Base-by-base conservation (phyloP, 2,888 invertebrate genomes). In the Sphaerophoria taeniata region DNA sequence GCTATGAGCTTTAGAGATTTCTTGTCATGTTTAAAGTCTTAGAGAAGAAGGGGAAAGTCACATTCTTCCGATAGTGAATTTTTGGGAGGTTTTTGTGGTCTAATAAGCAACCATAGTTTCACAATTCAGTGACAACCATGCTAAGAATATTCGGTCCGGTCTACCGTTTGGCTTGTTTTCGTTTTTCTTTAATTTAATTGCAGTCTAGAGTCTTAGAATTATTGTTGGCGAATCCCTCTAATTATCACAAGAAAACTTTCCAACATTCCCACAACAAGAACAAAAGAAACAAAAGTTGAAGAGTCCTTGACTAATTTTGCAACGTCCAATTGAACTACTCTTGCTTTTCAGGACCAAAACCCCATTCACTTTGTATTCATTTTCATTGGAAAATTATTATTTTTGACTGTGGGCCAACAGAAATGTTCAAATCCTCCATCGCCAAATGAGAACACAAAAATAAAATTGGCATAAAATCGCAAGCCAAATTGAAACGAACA, bases 381-480 rank as follows among this genome's bases (percentile, higher is more conserved):
- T 63, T 24, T 34, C 63, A 49, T 47, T 14, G 14, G 31, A 16
- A 34, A 49, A 34, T 33, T 33, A 6, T 9, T 9, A 12, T 16
- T 60, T 61, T 73, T 61, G 61, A 73, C 61, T 43, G 11, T 61
- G 16, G 51, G 61, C 63, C 63, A 69, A 61, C 53, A 33, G 16
- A 39, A 53, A 49, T 63, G 61, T 63, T 63, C 31, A 47, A 63
- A 63, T n/a, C 4, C 33, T 31, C 24, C 12, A 60, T 12, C n/a
- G 14, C 12, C 31, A 31, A 11, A 12, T 31, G 49, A 31, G 24
- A 0, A 61, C 61, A n/a, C 36, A 31, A 12, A 16, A 6, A 39
- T 11, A 74, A 73, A 73, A 55, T 63, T 70, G 80, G 70, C 65
- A 63, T 51, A n/a, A 65, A 65, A 63, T 39, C 4, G 14, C 39